Percentiles rank a stretch among this genome's conserved stretches.
Conservation (phyloP, 2,888 invertebrate genomes). For the Acronicta psi region DNA sequence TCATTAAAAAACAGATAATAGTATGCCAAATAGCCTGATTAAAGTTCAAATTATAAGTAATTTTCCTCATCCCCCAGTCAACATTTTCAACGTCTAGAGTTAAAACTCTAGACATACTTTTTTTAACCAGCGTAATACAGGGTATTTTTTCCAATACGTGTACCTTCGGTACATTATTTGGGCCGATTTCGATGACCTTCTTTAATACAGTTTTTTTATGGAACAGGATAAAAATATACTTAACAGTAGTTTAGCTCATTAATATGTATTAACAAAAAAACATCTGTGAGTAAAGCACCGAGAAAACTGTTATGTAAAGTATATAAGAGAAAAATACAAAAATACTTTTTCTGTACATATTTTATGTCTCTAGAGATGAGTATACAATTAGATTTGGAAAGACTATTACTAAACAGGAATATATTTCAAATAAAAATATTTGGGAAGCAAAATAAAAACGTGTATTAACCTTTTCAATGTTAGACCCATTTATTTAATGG, state of each 20-base stretch:
- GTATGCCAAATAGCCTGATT: too few relatives aligned
- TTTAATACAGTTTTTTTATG: too few relatives aligned
- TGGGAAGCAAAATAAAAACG: not conserved
- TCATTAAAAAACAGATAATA: too few relatives aligned
- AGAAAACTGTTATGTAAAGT: not conserved
- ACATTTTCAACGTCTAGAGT: too few relatives aligned
- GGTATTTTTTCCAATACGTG: too few relatives aligned
- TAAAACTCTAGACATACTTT: too few relatives aligned
- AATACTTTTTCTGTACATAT: slow-evolving; percentile 20
- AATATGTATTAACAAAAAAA: not conserved
- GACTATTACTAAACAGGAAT: slow-evolving; percentile 17
- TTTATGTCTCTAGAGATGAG: slow-evolving; percentile 32
- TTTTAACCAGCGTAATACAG: too few relatives aligned
- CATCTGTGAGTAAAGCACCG: not conserved
- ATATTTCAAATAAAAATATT: slow-evolving; percentile 11
- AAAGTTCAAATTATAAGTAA: too few relatives aligned
- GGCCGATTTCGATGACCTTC: too few relatives aligned
- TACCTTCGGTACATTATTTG: too few relatives aligned
- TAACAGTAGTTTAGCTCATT: not conserved
- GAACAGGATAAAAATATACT: too few relatives aligned
- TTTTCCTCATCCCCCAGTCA: too few relatives aligned
- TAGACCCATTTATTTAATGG: not conserved
- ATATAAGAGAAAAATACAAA: slow-evolving; percentile 20
- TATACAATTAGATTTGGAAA: slow-evolving; percentile 39
- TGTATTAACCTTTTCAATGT: not conserved